phyloP scores from a whole-genome alignment of 35 echinoderm and acorn worm species.

The Holothuria glaberrima region DNA sequence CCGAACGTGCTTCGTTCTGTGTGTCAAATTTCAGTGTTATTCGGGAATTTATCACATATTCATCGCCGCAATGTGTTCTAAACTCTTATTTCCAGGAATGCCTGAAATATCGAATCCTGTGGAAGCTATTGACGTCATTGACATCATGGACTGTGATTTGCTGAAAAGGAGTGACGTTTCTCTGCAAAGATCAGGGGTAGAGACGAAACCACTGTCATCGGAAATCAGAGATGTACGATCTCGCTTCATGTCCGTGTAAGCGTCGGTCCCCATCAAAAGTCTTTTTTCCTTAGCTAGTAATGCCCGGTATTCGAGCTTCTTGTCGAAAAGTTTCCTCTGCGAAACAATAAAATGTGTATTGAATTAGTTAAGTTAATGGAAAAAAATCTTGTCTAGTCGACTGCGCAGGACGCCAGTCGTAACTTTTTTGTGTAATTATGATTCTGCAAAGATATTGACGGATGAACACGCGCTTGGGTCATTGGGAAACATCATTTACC shows the following conservation, averaged over 20 bases:
- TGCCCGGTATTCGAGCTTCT: slow-evolving; percentile 78
- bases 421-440: no score
- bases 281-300: slow-evolving; percentile 79
- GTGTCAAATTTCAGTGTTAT: no score
- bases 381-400: no score
- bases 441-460: no score
- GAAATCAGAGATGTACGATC: slow-evolving; percentile 65
- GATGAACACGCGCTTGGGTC: no score
- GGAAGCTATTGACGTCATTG: slow-evolving; percentile 74
- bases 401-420: no score
- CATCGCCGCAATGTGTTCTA: slow-evolving; percentile 74
- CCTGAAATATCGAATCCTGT: slow-evolving; percentile 77
- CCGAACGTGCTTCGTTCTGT: no score
- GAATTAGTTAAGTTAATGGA: no score
- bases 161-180: slow-evolving; percentile 54
- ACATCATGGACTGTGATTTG: slow-evolving; percentile 79
- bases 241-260: slow-evolving; percentile 27
- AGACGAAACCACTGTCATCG: slow-evolving; percentile 80
- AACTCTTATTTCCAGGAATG: slow-evolving; percentile 81
- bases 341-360: slow-evolving; percentile 4
- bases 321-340: slow-evolving; percentile 83
- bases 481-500: no score
- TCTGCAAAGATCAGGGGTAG: slow-evolving; percentile 31
- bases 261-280: slow-evolving; percentile 52
- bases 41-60: neutral